These are phyloP conservation scores for Zaprionus kolodkinae DNA, from an alignment of 1,140 invertebrate genomes.

Conservation along the genomic window DNA sequence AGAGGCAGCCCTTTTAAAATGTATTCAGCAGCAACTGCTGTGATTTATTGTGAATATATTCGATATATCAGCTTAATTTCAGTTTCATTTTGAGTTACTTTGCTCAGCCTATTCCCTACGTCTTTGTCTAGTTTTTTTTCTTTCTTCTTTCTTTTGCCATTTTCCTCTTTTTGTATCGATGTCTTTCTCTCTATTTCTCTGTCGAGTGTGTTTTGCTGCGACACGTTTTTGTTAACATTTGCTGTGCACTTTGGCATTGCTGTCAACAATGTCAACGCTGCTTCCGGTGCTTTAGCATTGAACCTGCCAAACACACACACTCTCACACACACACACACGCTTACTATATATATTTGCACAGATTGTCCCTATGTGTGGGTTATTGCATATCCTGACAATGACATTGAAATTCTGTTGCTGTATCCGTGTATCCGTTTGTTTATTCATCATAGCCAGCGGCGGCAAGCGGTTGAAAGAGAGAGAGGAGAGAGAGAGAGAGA, in stretches of 20 bases:
- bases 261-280: constrained; percentile 37
- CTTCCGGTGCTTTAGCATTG: constrained; percentile 41
- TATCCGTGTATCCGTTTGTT: constrained; percentile 41
- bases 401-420: constrained; percentile 56
- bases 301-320: constrained; percentile 23
- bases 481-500: background rate
- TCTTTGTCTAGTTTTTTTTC: background rate
- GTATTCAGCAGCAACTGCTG: no score
- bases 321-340: background rate
- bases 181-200: constrained; percentile 21
- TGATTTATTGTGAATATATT: no score
- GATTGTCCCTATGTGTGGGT: constrained; percentile 43
- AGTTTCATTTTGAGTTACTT: no score
- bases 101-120: background rate
- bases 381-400: constrained; percentile 55
- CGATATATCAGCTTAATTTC: background rate
- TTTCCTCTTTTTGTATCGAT: constrained; percentile 8
- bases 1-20: no score
- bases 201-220: constrained; percentile 24
- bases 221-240: constrained; percentile 23
- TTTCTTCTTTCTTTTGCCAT: background rate
- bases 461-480: constrained; percentile 14
- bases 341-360: constrained; percentile 51
- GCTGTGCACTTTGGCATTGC: constrained; percentile 39
- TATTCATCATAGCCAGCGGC: constrained; percentile 55